Conservation (phyloP, 2,797 vertebrate genomes). For the Oreochromis grahami region DNA sequence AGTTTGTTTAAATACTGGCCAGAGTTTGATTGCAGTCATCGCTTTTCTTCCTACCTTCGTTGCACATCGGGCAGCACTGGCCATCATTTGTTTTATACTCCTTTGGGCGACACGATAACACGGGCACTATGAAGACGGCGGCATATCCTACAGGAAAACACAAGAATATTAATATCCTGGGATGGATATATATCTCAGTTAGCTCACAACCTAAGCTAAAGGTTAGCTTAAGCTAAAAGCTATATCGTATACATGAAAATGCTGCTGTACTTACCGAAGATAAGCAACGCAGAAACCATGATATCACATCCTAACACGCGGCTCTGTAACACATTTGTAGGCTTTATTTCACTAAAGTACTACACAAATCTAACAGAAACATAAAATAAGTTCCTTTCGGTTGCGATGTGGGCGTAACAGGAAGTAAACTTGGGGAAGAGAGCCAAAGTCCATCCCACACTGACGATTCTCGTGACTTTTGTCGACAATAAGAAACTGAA, state of each 20-base stretch:
- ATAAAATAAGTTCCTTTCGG: rapidly evolving
- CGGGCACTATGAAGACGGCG: neutral
- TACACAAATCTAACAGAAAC: neutral
- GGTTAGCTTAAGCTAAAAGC: neutral
- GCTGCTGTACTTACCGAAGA: neutral
- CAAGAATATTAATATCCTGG: neutral
- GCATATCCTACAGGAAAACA: neutral
- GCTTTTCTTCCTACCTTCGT: neutral
- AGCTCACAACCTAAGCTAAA: rapidly evolving
- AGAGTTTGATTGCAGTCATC: neutral
- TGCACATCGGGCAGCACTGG: neutral
- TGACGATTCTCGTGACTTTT: neutral
- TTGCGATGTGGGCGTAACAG: neutral
- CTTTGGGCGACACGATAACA: neutral
- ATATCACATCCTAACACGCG: neutral
- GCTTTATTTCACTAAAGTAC: rapidly evolving
- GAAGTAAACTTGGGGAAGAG: rapidly evolving
- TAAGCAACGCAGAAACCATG: rapidly evolving
- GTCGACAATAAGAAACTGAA: neutral
- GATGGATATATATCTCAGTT: neutral
- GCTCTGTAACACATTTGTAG: neutral
- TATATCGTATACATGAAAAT: rapidly evolving
- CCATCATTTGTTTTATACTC: neutral
- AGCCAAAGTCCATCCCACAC: rapidly evolving
- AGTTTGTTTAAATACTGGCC: neutral